Percentiles rank a stretch among this genome's conserved stretches.
phyloP scores from a whole-genome alignment of 1,140 invertebrate genomes.

The Bombus pyrosoma region DNA sequence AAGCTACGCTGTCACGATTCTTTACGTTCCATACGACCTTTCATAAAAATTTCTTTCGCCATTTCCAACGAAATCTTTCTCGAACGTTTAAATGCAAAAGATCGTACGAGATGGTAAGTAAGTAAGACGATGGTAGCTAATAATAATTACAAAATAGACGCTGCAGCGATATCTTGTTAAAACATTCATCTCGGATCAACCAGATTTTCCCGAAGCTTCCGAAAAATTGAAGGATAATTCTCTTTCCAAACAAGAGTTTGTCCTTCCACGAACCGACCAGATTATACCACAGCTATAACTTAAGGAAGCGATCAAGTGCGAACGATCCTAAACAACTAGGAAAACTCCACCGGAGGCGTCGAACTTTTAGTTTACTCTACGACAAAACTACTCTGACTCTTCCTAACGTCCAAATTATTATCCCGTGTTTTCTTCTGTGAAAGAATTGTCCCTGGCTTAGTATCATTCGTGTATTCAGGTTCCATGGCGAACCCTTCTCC shows the following conservation, averaged over 20 bases:
- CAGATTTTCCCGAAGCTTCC: neutral
- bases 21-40: too few species aligned
- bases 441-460: neutral
- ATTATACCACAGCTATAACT: neutral
- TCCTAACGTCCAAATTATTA: neutral
- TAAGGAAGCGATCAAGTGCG: neutral
- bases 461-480: neutral
- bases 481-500: neutral
- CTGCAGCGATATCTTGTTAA: neutral
- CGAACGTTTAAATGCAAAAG: too few species aligned
- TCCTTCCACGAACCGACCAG: neutral
- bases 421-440: neutral
- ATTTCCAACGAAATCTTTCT: too few species aligned
- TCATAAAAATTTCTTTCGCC: too few species aligned
- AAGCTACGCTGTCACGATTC: too few species aligned
- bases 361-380: neutral
- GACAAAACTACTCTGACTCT: too few species aligned
- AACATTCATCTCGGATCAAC: neutral
- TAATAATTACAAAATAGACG: neutral
- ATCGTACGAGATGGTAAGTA: too few species aligned
- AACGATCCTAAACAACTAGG: neutral
- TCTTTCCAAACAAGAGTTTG: neutral
- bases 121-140: too few species aligned
- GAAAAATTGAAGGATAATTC: neutral
- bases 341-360: neutral